Evolutionary conservation across 2,888 invertebrate genomes (phyloP), one percentile per base, ranked within the genome.

Genomic region (Cheiracanthium punctorium): DNA sequence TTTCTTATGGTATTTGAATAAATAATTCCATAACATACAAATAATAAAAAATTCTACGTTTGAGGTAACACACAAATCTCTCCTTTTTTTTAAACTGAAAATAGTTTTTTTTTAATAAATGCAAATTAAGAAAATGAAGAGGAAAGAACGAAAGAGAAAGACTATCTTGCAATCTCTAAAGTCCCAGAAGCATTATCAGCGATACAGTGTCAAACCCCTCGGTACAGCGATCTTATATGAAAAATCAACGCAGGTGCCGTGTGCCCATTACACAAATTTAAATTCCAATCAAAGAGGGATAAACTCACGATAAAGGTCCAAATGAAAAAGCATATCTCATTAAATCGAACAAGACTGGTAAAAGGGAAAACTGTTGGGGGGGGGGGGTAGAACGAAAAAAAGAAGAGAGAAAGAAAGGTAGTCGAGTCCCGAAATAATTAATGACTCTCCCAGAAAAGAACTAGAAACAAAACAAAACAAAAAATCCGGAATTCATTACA

Each of bases 401-500:
- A 33, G 33, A 72, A 69, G 58, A 64, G 5, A 17, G 20, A 64
- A 71, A 70, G 70, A 81, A 82, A 77, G 77, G 28, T 29, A 71
- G 64, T 72, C 70, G 37, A 64, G 77, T 76, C 77, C 77, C 37
- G 37, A 79, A 76, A 84, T 84, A 84, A 84, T 84, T 84, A 84
- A 84, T 74, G 79, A 41, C 58, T 43, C n/a, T 67, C 52, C 48
- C 65, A 65, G 32, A 64, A 43, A 75, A 76, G 67, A 48, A n/a
- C n/a, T n/a, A n/a, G n/a, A n/a, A n/a, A n/a, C 43, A n/a, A 71
- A 76, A 75, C 67, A n/a, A 71, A 76, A 75, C 67, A 79, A 79
- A 79, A 71, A 77, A 71, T 75, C 75, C 85, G 80, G 85, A 85
- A 80, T 85, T 85, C 85, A 85, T 85, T 85, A 85, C 85, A 80